A percentile compares a stretch with the other conserved stretches of the same genome.
These are phyloP conservation scores for Matsumurasca onukii DNA, from an alignment of 1,140 invertebrate genomes.

Conservation along the genomic window DNA sequence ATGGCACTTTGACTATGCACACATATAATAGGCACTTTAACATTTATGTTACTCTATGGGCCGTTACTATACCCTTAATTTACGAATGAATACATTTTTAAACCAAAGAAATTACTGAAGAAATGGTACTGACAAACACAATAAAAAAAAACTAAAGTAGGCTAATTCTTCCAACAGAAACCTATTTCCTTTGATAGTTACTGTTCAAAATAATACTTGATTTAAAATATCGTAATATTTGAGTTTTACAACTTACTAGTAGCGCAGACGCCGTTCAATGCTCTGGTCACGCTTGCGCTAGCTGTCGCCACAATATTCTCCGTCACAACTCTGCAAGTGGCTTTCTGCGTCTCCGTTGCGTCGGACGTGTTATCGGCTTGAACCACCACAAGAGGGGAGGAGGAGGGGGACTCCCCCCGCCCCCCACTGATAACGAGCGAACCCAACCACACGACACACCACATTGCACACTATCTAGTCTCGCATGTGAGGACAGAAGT, in stretches of 20 bases:
- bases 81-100: too few species aligned
- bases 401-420: background rate
- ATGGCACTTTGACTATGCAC: too few species aligned
- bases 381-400: background rate
- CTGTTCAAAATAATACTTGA: too few species aligned
- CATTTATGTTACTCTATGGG: too few species aligned
- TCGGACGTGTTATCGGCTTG: background rate
- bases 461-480: background rate
- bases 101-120: too few species aligned
- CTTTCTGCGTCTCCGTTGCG: conserved; percentile 43
- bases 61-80: too few species aligned
- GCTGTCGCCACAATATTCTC: conserved; percentile 47
- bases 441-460: background rate
- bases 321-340: conserved; percentile 46
- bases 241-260: conserved; percentile 41
- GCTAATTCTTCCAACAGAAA: too few species aligned
- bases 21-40: too few species aligned
- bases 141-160: too few species aligned
- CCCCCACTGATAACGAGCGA: background rate
- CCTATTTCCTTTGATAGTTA: too few species aligned
- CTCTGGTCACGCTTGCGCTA: conserved; percentile 46
- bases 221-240: too few species aligned
- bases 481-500: background rate
- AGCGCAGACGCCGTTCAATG: conserved; percentile 48
- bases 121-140: too few species aligned